Evolutionary conservation across 2,888 invertebrate genomes (phyloP), one percentile per base, ranked within the genome.

Genomic region (Tethea ocularis): DNA sequence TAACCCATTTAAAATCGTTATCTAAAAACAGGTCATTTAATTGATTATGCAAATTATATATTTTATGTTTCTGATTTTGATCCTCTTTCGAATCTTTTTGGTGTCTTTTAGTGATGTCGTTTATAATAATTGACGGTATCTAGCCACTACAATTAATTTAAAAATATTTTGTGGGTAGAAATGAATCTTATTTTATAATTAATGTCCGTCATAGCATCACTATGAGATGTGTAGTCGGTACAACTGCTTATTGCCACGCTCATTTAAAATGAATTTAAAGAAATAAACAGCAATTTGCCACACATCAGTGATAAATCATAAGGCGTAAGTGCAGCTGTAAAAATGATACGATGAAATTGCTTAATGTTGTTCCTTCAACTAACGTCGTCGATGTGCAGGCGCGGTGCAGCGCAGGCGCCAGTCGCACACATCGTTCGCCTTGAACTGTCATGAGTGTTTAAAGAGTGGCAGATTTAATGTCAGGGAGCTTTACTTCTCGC

Each of bases 401-500:
- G 26, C n/a, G 24, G 29, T 59, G 59, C 58, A 54, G 51, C 38
- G 53, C 82, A 75, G 81, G 82, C 84, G 84, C 84, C 80, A 74
- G 72, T 53, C 64, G 61, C 68, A 61, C 69, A 72, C 67, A 60
- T 62, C 69, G 70, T 74, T 33, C 71, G 74, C 83, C 88, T 89
- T 89, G 85, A 87, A 84, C 85, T 87, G 89, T 88, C 89, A 79
- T 64, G 71, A 74, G 68, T 75, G 75, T 78, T 77, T 82, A 82
- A 83, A 81, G 74, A 82, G 75, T 78, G 79, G 83, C 84, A 82
- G 83, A 89, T 89, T 88, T 88, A 85, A 84, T 83, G 81, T 75
- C 80, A 80, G 74, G 71, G 77, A 80, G 75, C 77, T 74, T 71
- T 62, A 67, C 46, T 57, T 54, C n/a, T 20, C 46, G 46, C 8